Evolutionary conservation across 2,113 vertebrate genomes (phyloP).

Genomic region (Vireo altiloquus): DNA sequence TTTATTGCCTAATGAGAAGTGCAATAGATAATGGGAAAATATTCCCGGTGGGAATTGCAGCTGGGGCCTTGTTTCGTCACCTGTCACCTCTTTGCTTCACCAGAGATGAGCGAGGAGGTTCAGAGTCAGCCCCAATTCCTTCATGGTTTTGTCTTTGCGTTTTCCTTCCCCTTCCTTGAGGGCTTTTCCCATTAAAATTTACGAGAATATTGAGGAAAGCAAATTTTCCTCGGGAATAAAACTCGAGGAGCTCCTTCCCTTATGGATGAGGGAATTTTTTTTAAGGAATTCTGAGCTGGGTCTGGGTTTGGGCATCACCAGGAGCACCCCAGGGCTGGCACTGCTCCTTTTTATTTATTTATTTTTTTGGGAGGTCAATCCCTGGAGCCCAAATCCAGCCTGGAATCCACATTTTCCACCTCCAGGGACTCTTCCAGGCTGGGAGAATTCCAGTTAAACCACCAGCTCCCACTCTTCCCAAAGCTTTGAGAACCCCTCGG

Average conservation of each 20-base stretch:
- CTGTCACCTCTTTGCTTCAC: not conserved
- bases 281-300: not conserved
- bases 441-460: not conserved
- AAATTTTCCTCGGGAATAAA: not conserved
- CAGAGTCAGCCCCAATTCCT: not conserved
- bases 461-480: not conserved
- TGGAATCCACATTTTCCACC: not conserved
- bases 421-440: not conserved
- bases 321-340: not conserved
- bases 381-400: not conserved
- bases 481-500: not conserved
- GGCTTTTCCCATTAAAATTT: not conserved
- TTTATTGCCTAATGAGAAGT: not conserved
- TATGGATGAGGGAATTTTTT: accelerated
- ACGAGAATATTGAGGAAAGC: not conserved
- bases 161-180: not conserved
- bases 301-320: not conserved
- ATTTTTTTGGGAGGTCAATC: not conserved
- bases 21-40: not conserved
- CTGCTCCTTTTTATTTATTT: not conserved
- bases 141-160: not conserved
- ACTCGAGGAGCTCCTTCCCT: not conserved
- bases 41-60: not conserved
- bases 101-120: not conserved
- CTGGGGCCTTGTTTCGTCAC: not conserved